phyloP scores from a whole-genome alignment of 2,113 vertebrate species.

The Antechinus stuartii region DNA sequence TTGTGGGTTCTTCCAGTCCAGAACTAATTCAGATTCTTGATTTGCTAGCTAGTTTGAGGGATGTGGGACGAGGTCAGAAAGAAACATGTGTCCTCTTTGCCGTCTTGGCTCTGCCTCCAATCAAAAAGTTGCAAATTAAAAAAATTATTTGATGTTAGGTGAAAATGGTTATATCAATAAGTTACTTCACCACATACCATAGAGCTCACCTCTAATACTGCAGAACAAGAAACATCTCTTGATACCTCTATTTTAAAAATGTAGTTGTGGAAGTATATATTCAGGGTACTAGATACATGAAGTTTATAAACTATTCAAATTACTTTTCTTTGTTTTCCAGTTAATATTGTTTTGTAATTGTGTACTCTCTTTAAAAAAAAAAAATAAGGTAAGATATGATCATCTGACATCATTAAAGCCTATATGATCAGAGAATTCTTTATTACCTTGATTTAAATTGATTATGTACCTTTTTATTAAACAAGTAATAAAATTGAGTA shows the following conservation, averaged over 20 bases:
- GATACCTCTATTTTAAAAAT: background rate
- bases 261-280: background rate
- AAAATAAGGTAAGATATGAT: background rate
- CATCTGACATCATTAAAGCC: background rate
- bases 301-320: background rate
- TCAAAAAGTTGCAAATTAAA: background rate
- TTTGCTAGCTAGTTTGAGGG: too few species aligned
- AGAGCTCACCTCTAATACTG: background rate
- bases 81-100: too few species aligned
- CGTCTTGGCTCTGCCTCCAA: too few species aligned
- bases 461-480: background rate
- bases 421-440: background rate
- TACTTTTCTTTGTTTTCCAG: background rate
- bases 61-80: too few species aligned
- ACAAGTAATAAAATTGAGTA: background rate
- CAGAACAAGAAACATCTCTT: background rate
- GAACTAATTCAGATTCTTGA: too few species aligned
- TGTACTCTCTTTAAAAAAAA: background rate
- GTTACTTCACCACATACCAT: background rate
- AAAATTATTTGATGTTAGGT: background rate
- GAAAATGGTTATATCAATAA: background rate
- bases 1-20: too few species aligned
- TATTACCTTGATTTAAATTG: background rate
- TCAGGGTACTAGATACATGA: background rate
- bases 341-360: background rate